Percentiles rank a stretch among this genome's conserved stretches.
These are phyloP conservation scores for Podabrus alpinus DNA, from an alignment of 2,888 invertebrate genomes.

Conservation along the genomic window DNA sequence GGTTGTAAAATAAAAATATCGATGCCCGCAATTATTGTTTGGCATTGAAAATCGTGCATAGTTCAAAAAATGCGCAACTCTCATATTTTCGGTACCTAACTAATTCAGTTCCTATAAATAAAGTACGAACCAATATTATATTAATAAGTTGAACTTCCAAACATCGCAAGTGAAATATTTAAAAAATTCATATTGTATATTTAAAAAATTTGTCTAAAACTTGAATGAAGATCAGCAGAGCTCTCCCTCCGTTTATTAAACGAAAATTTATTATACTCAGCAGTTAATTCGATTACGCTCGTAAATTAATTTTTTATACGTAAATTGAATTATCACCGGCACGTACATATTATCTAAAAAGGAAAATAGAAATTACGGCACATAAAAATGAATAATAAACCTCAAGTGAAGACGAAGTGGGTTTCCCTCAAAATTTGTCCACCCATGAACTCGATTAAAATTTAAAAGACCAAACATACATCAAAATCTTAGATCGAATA, in stretches of 20 bases:
- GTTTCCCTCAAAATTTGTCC: conserved; percentile 2
- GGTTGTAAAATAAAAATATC: neutral
- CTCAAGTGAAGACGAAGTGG: neutral
- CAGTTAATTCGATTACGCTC: neutral
- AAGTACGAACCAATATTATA: conserved; percentile 4
- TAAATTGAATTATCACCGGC: neutral
- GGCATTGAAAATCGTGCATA: conserved; percentile 12
- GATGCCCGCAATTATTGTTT: conserved; percentile 2
- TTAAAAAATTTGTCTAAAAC: neutral
- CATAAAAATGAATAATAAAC: neutral
- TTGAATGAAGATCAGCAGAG: neutral
- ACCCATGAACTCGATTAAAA: conserved; percentile 1
- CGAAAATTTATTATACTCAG: neutral
- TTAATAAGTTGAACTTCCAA: neutral
- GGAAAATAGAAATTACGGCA: conserved; percentile 2
- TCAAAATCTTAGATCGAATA: neutral
- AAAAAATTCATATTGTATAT: neutral
- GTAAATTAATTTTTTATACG: conserved; percentile 1
- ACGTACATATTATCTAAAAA: conserved; percentile 3
- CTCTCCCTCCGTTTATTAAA: neutral
- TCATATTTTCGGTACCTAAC: conserved; percentile 7
- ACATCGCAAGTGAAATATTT: neutral
- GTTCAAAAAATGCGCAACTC: conserved; percentile 5
- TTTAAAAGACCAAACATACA: neutral
- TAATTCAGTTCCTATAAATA: conserved; percentile 7